A percentile compares a stretch with the other conserved stretches of the same genome.
Evolutionary conservation across 30 jellyfish, hydroid and myxozoan genomes (phyloP).

Genomic region (Aurelia aurita): DNA sequence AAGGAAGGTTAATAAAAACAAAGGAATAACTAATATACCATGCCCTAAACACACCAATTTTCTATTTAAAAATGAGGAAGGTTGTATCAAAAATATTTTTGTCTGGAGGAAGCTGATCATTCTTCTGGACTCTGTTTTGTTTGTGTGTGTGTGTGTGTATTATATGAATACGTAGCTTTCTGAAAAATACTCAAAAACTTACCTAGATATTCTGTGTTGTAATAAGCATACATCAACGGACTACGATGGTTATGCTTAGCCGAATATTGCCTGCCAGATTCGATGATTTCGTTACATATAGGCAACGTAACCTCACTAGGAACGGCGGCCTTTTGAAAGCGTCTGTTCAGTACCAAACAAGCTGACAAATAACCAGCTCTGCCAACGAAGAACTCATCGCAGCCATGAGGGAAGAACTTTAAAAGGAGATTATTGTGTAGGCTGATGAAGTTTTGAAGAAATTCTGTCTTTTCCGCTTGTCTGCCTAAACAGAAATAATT

Average conservation of each 20-base stretch:
- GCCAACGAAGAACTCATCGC: constrained; percentile 97
- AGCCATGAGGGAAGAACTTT: constrained; percentile 87
- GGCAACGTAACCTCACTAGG: constrained; percentile 82
- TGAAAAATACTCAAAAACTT: no score
- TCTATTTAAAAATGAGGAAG: no score
- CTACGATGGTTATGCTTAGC: constrained; percentile 68
- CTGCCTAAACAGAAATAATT: constrained; percentile 58
- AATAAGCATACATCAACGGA: constrained; percentile 91
- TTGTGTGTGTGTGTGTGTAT: no score
- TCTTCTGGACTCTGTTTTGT: no score
- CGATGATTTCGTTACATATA: constrained; percentile 84
- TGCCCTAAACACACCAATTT: no score
- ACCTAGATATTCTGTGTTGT: constrained; percentile 90
- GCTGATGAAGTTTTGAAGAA: constrained; percentile 75
- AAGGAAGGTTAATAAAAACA: no score
- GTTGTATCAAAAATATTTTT: no score
- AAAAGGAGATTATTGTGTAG: constrained; percentile 75
- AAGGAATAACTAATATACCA: no score
- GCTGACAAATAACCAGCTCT: constrained; percentile 99
- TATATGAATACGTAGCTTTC: no score
- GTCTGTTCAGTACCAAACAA: constrained; percentile 72
- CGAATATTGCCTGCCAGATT: constrained; percentile 89
- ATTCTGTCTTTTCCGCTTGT: constrained; percentile 81
- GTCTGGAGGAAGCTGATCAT: no score
- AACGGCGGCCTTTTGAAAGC: constrained; percentile 64